Evolutionary conservation across 2,888 invertebrate genomes (phyloP), one percentile per base, ranked within the genome.

Genomic region (Morpho achilles): DNA sequence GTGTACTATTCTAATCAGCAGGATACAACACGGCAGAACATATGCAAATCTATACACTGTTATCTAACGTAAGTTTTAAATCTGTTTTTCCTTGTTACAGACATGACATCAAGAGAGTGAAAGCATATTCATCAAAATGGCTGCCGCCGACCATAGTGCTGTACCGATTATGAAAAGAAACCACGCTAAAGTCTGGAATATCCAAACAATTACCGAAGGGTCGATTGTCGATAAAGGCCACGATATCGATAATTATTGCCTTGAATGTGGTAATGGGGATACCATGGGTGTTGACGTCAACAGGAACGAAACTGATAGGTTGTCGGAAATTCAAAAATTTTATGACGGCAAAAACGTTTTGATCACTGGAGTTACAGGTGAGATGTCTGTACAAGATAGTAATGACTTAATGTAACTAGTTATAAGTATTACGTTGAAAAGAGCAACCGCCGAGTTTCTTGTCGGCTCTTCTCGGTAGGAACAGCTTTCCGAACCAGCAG

Each of bases 321-420:
- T 82, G 58, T 80, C 91, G 0, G 84, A 87, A 0, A 74, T 93
- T 7, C 93, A 93, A 67, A 76, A 84, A 67, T 94, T 93, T 77
- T 94, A 93, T 63, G 76, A 87, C 61, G 90, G 92, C 10, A 92
- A 93, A 69, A 92, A 87, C 70, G 67, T 94, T 0, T 82, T 94
- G 7, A 85, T 94, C 39, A 93, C 94, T 41, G 94, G 94, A 54
- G 93, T 90, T 40, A 93, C 93, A 64, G 93, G 93, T 91, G 61
- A 79, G 43, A 7, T 7, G 74, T 58, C 40, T 9, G 48, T 50
- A 9, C 56, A 16, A 16, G 16, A 16, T 16, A 16, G 16, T 16
- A 16, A 16, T 16, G 16, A 16, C 1, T 16, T 16, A 16, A 16
- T 16, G 16, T 16, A 16, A 16, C 16, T 16, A 16, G 16, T 16